Evolutionary conservation across 30 jellyfish, hydroid and myxozoan species (phyloP).

Genomic region (Rhopilema esculentum): DNA sequence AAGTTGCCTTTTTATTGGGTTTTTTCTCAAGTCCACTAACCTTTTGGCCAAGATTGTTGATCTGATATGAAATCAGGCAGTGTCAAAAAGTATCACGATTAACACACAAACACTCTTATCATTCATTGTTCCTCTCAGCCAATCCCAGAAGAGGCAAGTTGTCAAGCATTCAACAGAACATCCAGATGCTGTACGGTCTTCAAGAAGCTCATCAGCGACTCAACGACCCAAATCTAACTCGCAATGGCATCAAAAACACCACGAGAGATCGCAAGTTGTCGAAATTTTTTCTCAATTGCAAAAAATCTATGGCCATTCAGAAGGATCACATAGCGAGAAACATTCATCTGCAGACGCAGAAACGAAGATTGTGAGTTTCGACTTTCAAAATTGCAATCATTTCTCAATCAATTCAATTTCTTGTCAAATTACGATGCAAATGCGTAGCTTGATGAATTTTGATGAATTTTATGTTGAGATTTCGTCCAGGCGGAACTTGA

Average conservation of each 20-base stretch:
- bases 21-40: too few species aligned
- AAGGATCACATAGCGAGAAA: neutral
- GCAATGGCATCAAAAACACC: conserved; percentile 28
- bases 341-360: neutral
- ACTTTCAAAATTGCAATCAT: too few species aligned
- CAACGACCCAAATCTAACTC: conserved; percentile 2
- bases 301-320: conserved; percentile 49
- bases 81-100: too few species aligned
- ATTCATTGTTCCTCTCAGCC: neutral
- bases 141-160: neutral
- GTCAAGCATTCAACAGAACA: neutral
- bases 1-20: too few species aligned
- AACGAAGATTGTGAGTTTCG: neutral
- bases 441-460: too few species aligned
- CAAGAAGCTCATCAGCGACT: neutral
- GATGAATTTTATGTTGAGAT: too few species aligned
- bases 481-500: neutral
- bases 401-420: neutral
- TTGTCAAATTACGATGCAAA: too few species aligned
- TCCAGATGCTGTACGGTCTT: neutral
- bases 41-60: too few species aligned
- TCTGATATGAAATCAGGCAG: too few species aligned
- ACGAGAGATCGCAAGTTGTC: conserved; percentile 29
- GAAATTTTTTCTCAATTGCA: conserved; percentile 53
- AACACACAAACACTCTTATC: neutral